Conservation (phyloP, 2,797 vertebrate species). For the Parambassis ranga region DNA sequence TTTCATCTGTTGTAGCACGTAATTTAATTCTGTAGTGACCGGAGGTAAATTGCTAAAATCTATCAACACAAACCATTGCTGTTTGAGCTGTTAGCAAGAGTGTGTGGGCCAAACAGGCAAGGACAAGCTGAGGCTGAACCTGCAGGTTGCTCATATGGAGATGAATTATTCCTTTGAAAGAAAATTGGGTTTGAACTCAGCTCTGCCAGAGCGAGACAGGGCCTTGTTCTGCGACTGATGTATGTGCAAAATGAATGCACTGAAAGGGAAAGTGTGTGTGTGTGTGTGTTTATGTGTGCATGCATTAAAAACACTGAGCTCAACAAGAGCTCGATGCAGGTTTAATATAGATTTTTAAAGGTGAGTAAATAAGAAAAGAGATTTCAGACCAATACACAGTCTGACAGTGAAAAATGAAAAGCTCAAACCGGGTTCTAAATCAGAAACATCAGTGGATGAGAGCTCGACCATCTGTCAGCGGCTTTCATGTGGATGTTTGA, state of each 20-base stretch:
- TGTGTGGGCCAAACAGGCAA: slow-evolving; percentile 9
- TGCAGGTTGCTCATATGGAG: slow-evolving; percentile 27
- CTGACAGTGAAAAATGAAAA: background rate
- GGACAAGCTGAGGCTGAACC: slow-evolving; percentile 34
- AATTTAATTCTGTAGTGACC: slow-evolving; percentile 34
- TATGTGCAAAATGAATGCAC: slow-evolving; percentile 17
- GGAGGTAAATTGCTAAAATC: slow-evolving; percentile 31
- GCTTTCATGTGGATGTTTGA: slow-evolving; percentile 1
- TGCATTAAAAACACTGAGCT: slow-evolving; percentile 7
- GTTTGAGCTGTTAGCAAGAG: slow-evolving; percentile 6
- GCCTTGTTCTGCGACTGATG: slow-evolving; percentile 29
- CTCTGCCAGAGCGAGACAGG: slow-evolving; percentile 41
- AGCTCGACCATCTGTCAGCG: slow-evolving; percentile 10
- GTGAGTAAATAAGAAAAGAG: background rate
- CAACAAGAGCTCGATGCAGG: background rate
- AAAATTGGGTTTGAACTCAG: slow-evolving; percentile 59
- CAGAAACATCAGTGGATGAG: background rate
- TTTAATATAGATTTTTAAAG: slow-evolving; percentile 4
- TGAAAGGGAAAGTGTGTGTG: background rate
- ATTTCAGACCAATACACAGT: background rate
- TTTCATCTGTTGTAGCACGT: background rate
- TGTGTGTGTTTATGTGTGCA: background rate
- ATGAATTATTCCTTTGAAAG: slow-evolving; percentile 61
- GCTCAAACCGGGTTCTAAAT: slow-evolving; percentile 4
- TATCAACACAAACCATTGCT: slow-evolving; percentile 25